Percentiles rank a stretch among this genome's conserved stretches.
phyloP scores from a whole-genome alignment of 2,888 invertebrate species.

The Acutogordius australiensis region DNA sequence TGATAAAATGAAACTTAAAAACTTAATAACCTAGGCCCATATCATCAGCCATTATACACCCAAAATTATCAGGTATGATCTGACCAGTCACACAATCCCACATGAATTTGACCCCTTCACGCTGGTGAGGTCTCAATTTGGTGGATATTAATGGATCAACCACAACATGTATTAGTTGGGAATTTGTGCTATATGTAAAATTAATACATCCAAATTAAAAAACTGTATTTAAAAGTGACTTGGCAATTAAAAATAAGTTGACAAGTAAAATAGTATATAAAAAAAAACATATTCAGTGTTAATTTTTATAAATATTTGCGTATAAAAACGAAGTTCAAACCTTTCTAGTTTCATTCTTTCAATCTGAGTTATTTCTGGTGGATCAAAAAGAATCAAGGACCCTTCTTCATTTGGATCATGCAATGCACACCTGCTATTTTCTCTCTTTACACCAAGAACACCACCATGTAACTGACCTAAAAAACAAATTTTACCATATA shows the following conservation, averaged over 20 bases:
- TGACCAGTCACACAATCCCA: constrained; percentile 84
- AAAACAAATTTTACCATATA: background rate
- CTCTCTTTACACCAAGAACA: constrained; percentile 44
- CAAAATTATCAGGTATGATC: constrained; percentile 43
- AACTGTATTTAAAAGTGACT: constrained; percentile 3
- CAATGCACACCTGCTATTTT: constrained; percentile 36
- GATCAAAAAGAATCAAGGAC: constrained; percentile 55
- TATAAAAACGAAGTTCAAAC: constrained; percentile 23
- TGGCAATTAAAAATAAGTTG: background rate
- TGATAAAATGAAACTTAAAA: background rate
- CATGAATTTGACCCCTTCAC: constrained; percentile 96
- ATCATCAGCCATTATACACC: constrained; percentile 99
- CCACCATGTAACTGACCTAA: constrained; percentile 25
- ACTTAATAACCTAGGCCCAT: constrained; percentile 38
- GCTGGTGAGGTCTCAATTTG: constrained; percentile 73
- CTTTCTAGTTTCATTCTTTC: constrained; percentile 51
- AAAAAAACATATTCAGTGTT: constrained; percentile 7
- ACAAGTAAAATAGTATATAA: constrained; percentile 1
- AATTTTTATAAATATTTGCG: background rate
- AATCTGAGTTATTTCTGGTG: constrained; percentile 52
- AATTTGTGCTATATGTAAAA: too few species aligned
- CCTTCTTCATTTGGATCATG: constrained; percentile 72
- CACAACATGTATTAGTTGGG: constrained; percentile 71
- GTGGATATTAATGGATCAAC: constrained; percentile 72
- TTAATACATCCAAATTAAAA: constrained; percentile 2